Percentiles rank a stretch among this genome's conserved stretches.
These are phyloP conservation scores for Choloepus hoffmanni DNA, from an alignment of 2,113 vertebrate genomes.

Conservation along the genomic window DNA sequence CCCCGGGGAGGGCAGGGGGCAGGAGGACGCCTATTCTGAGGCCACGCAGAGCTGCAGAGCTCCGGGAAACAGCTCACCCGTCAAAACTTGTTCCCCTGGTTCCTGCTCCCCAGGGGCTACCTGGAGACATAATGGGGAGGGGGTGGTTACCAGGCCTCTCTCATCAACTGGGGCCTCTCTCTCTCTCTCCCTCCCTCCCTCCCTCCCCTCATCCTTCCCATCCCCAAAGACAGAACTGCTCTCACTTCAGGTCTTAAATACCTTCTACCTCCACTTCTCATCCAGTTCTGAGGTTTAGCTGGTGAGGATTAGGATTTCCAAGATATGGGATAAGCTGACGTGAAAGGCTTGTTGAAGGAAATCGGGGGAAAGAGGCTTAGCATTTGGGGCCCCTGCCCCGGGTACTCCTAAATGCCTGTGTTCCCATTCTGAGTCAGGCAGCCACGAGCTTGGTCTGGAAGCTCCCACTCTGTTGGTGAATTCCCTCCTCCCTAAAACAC, in stretches of 20 bases:
- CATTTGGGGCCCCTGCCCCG: not conserved
- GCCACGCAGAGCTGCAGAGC: slow-evolving; percentile 75
- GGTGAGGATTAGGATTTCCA: slow-evolving; percentile 73
- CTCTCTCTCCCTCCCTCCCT: slow-evolving; percentile 48
- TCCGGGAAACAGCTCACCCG: slow-evolving; percentile 71
- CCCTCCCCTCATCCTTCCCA: slow-evolving; percentile 44
- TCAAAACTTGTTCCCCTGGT: slow-evolving; percentile 75
- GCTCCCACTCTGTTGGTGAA: fast-evolving
- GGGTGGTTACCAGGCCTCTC: slow-evolving; percentile 76
- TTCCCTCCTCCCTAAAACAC: not conserved
- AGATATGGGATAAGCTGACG: slow-evolving; percentile 70
- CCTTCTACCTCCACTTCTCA: slow-evolving; percentile 68
- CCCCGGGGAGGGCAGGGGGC: not conserved
- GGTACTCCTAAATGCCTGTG: slow-evolving; percentile 50
- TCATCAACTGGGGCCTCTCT: slow-evolving; percentile 73
- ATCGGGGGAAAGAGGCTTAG: not conserved
- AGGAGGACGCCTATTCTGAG: slow-evolving; percentile 46
- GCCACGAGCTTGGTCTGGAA: not conserved
- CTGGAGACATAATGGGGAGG: slow-evolving; percentile 78
- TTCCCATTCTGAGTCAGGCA: not conserved
- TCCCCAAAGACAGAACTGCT: slow-evolving; percentile 74
- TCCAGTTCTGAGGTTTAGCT: slow-evolving; percentile 68
- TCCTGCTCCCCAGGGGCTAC: slow-evolving; percentile 77
- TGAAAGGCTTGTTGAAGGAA: slow-evolving; percentile 68
- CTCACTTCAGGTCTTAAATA: slow-evolving; percentile 58